A percentile compares a stretch with the other conserved stretches of the same genome.
phyloP scores from a whole-genome alignment of 35 echinoderm and acorn worm species.

The Hemicentrotus pulcherrimus region DNA sequence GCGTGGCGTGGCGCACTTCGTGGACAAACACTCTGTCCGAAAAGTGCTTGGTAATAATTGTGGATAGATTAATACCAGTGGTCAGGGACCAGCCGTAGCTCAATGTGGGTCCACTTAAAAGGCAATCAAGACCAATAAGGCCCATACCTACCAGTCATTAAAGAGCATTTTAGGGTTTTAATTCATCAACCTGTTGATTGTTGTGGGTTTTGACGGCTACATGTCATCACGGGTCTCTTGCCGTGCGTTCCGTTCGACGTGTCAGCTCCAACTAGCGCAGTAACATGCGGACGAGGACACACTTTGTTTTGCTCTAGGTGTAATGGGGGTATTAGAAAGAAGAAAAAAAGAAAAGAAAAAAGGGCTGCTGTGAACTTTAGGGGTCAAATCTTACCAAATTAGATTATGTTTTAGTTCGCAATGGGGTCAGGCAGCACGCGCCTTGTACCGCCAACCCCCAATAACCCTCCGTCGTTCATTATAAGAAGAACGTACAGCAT shows the following conservation, averaged over 20 bases:
- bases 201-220: background rate
- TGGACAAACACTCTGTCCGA: background rate
- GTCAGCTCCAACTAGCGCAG: slow-evolving; percentile 26
- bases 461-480: background rate
- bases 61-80: slow-evolving; percentile 7
- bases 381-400: slow-evolving; percentile 39
- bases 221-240: slow-evolving; percentile 36
- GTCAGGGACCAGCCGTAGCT: background rate
- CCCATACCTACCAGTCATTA: background rate
- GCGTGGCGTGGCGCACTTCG: background rate
- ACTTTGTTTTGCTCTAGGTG: slow-evolving; percentile 24
- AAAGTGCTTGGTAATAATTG: background rate
- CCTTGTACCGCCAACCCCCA: background rate
- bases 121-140: background rate
- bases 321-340: background rate
- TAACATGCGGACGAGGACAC: background rate
- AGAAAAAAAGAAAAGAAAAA: background rate
- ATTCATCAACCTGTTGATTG: slow-evolving; percentile 44
- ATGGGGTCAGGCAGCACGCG: slow-evolving; percentile 34
- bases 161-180: background rate
- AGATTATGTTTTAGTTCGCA: slow-evolving; percentile 47
- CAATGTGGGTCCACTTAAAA: slow-evolving; percentile 2
- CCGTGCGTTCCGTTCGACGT: background rate
- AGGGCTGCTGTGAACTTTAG: slow-evolving; percentile 41
- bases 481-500: background rate